Evolutionary conservation across 2,113 vertebrate genomes (phyloP), one percentile per base, ranked within the genome.

Genomic region (Corythoichthys intestinalis): DNA sequence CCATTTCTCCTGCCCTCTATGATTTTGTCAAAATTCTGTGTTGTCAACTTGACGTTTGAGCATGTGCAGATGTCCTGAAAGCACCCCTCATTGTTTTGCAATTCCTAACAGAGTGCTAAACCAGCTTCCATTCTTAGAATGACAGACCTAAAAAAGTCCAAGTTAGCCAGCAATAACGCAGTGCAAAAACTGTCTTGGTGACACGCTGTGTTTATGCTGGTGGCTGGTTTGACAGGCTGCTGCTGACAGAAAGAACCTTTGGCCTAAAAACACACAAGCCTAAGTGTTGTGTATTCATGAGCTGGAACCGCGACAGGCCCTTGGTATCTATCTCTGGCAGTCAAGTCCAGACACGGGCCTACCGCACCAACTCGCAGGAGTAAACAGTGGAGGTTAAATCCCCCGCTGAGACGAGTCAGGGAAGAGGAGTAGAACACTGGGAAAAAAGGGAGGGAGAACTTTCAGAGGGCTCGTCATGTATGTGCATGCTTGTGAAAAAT

Each of bases 301-400:
- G 69, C 59, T 69, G 73, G 38, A 75, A 76, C 71, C 49, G 66
- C 71, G 73, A 66, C 46, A 83, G 74, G 74, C 75, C 80, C 66
- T 70, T 76, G 56, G 34, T 58, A 37, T 58, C 60, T 77, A 77
- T 78, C 71, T 75, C 67, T 72, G 72, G 20, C 59, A 78, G 82
- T 90, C 88, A 89, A 87, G 90, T 79, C 85, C 86, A 89, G 88
- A 86, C 87, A 89, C 71, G 56, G 81, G 84, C 84, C 78, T 53
- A 77, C 56, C 56, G 56, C 56, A 80, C 82, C 77, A 88, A 65
- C 83, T 72, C 85, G 66, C 72, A 89, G 88, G 70, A 86, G 85
- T 88, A 86, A 88, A 89, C 86, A 90, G 64, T 62, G n/a, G 65
- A 85, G 85, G 78, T 87, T 77, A 83, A 84, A 78, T 81, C 65